Evolutionary conservation across 2,797 vertebrate genomes (phyloP).

Genomic region (Calcarius lapponicus): DNA sequence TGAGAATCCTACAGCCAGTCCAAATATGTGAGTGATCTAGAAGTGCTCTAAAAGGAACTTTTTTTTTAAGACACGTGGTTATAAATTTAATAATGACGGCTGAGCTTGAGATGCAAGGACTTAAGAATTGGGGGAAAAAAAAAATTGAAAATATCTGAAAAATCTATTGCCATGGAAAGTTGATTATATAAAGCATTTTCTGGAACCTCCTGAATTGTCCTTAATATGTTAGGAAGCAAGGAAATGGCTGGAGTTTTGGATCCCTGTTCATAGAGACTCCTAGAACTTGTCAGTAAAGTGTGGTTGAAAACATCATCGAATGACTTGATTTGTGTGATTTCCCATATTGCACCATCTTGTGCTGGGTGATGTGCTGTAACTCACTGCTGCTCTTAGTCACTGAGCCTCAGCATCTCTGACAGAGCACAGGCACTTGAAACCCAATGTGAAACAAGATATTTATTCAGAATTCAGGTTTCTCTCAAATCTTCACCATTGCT

Average conservation of each 20-base stretch:
- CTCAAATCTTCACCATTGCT: background rate
- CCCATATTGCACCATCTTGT: background rate
- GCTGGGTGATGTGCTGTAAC: background rate
- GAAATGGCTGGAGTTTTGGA: background rate
- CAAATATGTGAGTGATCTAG: background rate
- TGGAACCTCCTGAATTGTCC: background rate
- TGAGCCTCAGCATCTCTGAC: background rate
- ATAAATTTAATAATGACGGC: background rate
- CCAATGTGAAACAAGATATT: background rate
- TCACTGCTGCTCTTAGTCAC: background rate
- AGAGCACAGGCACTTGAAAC: background rate
- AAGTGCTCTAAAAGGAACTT: background rate
- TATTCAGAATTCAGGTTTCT: background rate
- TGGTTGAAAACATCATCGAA: background rate
- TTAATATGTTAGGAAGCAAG: background rate
- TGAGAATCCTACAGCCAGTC: background rate
- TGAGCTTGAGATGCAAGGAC: background rate
- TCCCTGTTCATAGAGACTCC: background rate
- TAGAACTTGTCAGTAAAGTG: background rate
- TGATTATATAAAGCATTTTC: background rate
- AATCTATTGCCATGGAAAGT: background rate
- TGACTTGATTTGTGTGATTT: background rate
- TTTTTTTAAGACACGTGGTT: background rate
- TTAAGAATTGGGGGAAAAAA: background rate
- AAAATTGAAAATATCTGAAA: background rate